A percentile compares a stretch with the other conserved stretches of the same genome.
Evolutionary conservation across 2,113 vertebrate genomes (phyloP).

Genomic region (Varanus salvator): DNA sequence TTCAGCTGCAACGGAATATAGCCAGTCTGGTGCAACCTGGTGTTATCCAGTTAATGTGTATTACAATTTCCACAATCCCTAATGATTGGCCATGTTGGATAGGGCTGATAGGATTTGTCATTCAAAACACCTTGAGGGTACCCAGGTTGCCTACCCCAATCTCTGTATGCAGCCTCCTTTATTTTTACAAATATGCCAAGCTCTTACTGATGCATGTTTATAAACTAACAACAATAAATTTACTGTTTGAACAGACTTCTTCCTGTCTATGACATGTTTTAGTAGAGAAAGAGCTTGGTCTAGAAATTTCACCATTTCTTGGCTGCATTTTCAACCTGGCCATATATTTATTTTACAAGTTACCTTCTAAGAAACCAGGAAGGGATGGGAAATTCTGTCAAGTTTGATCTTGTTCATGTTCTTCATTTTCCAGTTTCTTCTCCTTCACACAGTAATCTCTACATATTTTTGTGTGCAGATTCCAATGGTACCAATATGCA

Average conservation of each 20-base stretch:
- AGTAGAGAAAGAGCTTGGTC: not conserved
- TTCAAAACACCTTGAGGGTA: too few relatives aligned
- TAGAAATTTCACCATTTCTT: slow-evolving; percentile 5
- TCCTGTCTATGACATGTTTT: not conserved
- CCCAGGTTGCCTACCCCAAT: too few relatives aligned
- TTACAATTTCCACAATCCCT: too few relatives aligned
- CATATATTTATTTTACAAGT: not conserved
- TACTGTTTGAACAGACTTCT: not conserved
- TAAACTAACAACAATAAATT: not conserved
- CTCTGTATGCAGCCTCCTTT: not conserved
- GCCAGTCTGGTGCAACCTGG: too few relatives aligned
- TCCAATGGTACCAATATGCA: too few relatives aligned
- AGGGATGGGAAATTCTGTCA: not conserved
- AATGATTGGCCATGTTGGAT: too few relatives aligned
- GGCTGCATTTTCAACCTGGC: not conserved
- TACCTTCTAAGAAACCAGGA: not conserved
- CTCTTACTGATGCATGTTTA: not conserved
- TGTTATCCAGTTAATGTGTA: too few relatives aligned
- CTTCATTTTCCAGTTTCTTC: too few relatives aligned
- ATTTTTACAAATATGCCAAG: not conserved
- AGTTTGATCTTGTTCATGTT: not conserved
- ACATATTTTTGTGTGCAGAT: too few relatives aligned
- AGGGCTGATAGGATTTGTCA: too few relatives aligned
- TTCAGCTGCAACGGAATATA: not conserved
- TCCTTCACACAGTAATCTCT: too few relatives aligned